A percentile compares a stretch with the other conserved stretches of the same genome.
Conservation (phyloP, 1,140 invertebrate genomes). For the Onthophagus taurus region DNA sequence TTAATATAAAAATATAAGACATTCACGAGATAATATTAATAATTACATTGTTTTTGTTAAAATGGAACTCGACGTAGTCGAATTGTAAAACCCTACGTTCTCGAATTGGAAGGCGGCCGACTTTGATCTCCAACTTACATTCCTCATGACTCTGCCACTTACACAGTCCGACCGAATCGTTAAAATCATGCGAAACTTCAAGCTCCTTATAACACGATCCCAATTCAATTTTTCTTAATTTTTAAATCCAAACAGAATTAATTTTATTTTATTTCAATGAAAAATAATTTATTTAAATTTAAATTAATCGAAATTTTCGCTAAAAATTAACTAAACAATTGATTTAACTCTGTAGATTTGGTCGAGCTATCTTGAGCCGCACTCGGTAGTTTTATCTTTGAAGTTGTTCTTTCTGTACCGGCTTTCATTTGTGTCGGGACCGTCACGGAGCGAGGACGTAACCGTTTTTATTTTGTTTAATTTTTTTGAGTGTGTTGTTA, state of each 20-base stretch:
- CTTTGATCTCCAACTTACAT: constrained; percentile 32
- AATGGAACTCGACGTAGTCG: too few species aligned
- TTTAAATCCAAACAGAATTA: background rate
- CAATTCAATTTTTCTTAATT: too few species aligned
- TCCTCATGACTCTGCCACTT: constrained; percentile 28
- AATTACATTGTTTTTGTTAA: too few species aligned
- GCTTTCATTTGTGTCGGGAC: constrained; percentile 25
- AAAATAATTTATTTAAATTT: background rate
- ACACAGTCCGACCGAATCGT: constrained; percentile 19
- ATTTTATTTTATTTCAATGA: background rate
- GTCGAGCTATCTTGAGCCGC: background rate
- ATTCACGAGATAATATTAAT: too few species aligned
- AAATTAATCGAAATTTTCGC: background rate
- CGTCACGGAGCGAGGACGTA: constrained; percentile 5
- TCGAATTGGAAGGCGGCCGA: constrained; percentile 18
- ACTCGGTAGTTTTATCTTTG: constrained; percentile 28
- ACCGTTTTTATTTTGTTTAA: background rate
- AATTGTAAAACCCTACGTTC: constrained; percentile 14
- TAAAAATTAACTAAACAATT: background rate
- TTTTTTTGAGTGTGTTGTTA: too few species aligned
- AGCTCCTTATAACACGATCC: too few species aligned
- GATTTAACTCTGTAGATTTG: background rate
- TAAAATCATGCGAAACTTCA: constrained; percentile 17
- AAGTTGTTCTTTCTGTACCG: constrained; percentile 28
- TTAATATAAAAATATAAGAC: too few species aligned